phyloP scores from a whole-genome alignment of 1,140 invertebrate genomes.

The Pachypeltis micranthus region DNA sequence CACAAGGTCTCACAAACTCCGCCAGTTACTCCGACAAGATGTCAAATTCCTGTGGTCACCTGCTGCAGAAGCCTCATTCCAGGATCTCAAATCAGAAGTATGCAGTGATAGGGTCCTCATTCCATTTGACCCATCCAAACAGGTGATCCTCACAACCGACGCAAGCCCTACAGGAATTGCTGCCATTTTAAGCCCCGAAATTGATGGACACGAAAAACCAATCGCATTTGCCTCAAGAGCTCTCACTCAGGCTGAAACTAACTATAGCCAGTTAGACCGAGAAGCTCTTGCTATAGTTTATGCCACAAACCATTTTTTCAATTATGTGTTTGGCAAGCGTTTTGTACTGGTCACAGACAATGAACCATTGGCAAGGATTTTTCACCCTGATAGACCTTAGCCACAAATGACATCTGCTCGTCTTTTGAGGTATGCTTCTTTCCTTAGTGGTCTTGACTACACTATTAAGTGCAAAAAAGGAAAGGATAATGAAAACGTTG shows the following conservation, averaged over 20 bases:
- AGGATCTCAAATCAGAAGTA: too few species aligned
- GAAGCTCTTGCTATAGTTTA: slow-evolving; percentile 37
- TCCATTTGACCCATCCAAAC: too few species aligned
- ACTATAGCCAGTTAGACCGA: slow-evolving; percentile 37
- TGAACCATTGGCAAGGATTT: slow-evolving; percentile 12
- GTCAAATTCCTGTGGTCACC: too few species aligned
- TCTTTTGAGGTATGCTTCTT: slow-evolving; percentile 32
- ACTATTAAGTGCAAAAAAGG: slow-evolving; percentile 29
- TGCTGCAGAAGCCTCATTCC: too few species aligned
- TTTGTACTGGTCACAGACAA: slow-evolving; percentile 18
- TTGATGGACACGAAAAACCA: slow-evolving; percentile 31
- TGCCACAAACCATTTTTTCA: slow-evolving; percentile 34
- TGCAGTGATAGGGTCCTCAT: too few species aligned
- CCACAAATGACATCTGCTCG: slow-evolving; percentile 28
- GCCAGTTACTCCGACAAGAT: too few species aligned
- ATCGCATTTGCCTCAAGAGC: slow-evolving; percentile 37
- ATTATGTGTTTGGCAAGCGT: slow-evolving; percentile 22
- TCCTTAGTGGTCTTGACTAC: slow-evolving; percentile 33
- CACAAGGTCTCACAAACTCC: too few species aligned
- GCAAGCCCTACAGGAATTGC: slow-evolving; percentile 31
- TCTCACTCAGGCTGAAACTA: slow-evolving; percentile 27
- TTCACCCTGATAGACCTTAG: slow-evolving; percentile 27
- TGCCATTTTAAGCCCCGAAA: slow-evolving; percentile 27
- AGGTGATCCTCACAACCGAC: slow-evolving; percentile 36
- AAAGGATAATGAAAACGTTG: slow-evolving; percentile 27